Percentiles rank a stretch among this genome's conserved stretches.
phyloP scores from a whole-genome alignment of 1,140 invertebrate genomes.

The Microvelia longipes region DNA sequence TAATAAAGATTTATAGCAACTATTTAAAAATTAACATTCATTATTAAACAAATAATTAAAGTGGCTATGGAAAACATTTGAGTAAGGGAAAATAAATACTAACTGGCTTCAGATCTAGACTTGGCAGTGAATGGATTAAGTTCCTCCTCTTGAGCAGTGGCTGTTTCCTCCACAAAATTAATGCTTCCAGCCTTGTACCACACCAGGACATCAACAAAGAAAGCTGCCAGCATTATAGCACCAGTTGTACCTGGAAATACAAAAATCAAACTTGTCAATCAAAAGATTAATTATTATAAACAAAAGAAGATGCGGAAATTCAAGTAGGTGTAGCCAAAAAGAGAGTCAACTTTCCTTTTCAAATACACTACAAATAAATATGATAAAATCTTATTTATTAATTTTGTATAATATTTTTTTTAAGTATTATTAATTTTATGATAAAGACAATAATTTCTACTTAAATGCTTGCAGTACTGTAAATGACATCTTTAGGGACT shows the following conservation, averaged over 20 bases:
- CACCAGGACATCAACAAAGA: slow-evolving; percentile 63
- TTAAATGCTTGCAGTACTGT: no score
- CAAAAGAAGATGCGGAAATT: no score
- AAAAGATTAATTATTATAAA: neutral
- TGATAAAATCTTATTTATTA: no score
- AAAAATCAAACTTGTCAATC: neutral
- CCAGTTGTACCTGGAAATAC: slow-evolving; percentile 52
- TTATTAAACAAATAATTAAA: neutral
- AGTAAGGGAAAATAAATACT: no score
- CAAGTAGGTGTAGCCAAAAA: no score
- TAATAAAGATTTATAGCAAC: neutral
- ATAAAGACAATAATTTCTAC: no score
- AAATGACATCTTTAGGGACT: no score
- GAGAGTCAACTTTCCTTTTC: no score
- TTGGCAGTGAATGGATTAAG: slow-evolving; percentile 29
- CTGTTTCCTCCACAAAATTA: slow-evolving; percentile 44
- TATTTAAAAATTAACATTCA: neutral
- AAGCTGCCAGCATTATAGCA: slow-evolving; percentile 61
- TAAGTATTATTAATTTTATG: no score
- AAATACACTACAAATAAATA: no score
- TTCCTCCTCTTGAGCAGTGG: slow-evolving; percentile 29
- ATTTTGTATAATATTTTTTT: no score
- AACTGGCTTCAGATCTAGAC: slow-evolving; percentile 24
- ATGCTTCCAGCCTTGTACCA: slow-evolving; percentile 69
- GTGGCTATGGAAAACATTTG: slow-evolving; percentile 4